Evolutionary conservation across 2,113 vertebrate species (phyloP).

Genomic region (Rhinoptilus africanus): DNA sequence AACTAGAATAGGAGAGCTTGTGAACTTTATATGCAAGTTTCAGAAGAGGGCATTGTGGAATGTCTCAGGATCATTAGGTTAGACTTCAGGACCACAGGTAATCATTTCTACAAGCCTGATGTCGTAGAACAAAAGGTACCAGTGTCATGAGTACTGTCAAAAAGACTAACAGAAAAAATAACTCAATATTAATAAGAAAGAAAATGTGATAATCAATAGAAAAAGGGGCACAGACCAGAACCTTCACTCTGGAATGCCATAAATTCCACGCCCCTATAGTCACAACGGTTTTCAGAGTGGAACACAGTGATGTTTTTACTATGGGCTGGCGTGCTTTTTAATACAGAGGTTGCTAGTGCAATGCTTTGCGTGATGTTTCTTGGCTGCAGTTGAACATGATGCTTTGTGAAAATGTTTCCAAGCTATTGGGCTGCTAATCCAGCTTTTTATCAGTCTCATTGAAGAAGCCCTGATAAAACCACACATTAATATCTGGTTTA

Average conservation of each 20-base stretch:
- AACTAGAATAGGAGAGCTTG: background rate
- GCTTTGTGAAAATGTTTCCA: background rate
- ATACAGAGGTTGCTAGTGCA: background rate
- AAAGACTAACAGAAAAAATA: background rate
- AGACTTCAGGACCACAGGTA: background rate
- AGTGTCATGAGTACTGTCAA: background rate
- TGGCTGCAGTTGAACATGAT: background rate
- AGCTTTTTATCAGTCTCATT: background rate
- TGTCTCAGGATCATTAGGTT: background rate
- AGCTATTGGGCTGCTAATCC: background rate
- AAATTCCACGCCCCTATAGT: background rate
- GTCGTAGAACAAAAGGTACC: background rate
- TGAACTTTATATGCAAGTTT: background rate
- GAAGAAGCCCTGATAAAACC: background rate
- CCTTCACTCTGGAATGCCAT: background rate
- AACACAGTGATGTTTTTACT: background rate
- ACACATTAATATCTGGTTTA: background rate
- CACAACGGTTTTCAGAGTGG: background rate
- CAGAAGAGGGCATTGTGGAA: background rate
- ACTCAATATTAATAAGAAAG: background rate
- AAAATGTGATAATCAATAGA: background rate
- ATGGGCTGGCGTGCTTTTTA: fast-evolving
- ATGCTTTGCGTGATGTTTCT: background rate
- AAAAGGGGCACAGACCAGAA: background rate
- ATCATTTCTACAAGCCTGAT: background rate